phyloP scores from a whole-genome alignment of 1,140 invertebrate species.

The Drosophila sechellia region DNA sequence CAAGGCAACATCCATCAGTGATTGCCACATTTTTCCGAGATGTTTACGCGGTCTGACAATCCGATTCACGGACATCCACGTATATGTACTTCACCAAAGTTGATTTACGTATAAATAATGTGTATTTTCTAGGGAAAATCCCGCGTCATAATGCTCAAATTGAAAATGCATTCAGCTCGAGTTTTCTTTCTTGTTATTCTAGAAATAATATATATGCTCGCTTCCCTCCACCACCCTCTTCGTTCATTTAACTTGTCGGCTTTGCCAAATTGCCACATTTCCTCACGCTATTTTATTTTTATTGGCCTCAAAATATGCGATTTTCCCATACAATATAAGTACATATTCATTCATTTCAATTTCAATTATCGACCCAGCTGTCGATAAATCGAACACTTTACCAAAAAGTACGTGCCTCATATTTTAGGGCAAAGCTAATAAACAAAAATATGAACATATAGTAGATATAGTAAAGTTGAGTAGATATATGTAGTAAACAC shows the following conservation, averaged over 20 bases:
- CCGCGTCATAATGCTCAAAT: conserved; percentile 56
- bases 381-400: conserved; percentile 13
- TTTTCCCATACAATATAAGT: conserved; percentile 8
- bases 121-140: conserved; percentile 44
- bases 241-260: conserved; percentile 13
- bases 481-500: conserved; percentile 23
- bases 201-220: conserved; percentile 12
- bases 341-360: conserved; percentile 12
- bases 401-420: conserved; percentile 3
- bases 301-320: conserved; percentile 16
- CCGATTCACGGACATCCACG: conserved; percentile 8
- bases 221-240: conserved; percentile 2
- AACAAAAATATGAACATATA: conserved; percentile 19
- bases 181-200: conserved; percentile 31
- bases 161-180: conserved; percentile 51
- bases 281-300: conserved; percentile 18
- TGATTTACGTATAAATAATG: conserved; percentile 10
- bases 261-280: conserved; percentile 40
- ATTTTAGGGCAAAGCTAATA: conserved; percentile 37
- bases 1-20: conserved; percentile 32
- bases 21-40: conserved; percentile 11
- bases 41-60: conserved; percentile 35
- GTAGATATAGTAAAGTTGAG: not conserved
- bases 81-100: conserved; percentile 45
- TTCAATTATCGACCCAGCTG: conserved; percentile 45